Conservation (phyloP, 1,140 invertebrate genomes). For the Drosophila repletoides region DNA sequence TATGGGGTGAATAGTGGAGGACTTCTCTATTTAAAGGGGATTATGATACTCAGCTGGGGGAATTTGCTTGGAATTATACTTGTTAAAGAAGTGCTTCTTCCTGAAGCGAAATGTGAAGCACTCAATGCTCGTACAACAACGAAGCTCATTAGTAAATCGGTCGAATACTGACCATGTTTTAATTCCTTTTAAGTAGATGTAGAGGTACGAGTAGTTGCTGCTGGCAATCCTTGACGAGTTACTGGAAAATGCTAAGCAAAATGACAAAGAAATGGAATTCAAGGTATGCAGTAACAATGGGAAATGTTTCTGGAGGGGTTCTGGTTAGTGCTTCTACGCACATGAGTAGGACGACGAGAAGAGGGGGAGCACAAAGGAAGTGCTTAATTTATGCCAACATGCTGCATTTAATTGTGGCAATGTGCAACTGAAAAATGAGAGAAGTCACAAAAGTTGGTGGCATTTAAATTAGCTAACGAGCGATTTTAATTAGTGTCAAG, state of each 20-base stretch:
- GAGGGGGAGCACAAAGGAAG: conserved; percentile 30
- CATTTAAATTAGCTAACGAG: conserved; percentile 67
- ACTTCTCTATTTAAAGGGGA: no score
- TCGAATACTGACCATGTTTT: conserved; percentile 4
- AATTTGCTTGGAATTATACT: no score
- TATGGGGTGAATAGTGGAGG: no score
- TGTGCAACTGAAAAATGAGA: conserved; percentile 36
- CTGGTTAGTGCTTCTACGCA: conserved; percentile 12
- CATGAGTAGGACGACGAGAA: neutral
- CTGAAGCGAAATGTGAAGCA: no score
- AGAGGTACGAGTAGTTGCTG: neutral
- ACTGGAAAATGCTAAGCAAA: conserved; percentile 22
- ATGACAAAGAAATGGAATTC: neutral
- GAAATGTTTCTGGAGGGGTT: conserved; percentile 3
- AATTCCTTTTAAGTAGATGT: neutral
- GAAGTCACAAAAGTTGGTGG: conserved; percentile 27
- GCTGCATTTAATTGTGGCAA: conserved; percentile 47
- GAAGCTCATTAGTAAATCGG: conserved; percentile 24
- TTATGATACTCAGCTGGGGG: no score
- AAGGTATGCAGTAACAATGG: neutral
- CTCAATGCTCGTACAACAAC: conserved; percentile 2
- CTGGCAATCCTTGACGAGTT: neutral
- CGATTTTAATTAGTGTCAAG: conserved; percentile 74
- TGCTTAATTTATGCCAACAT: conserved; percentile 61
- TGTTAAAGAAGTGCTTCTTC: no score